These are phyloP conservation scores for Zaprionus camerounensis DNA, from an alignment of 1,140 invertebrate species.

Conservation along the genomic window DNA sequence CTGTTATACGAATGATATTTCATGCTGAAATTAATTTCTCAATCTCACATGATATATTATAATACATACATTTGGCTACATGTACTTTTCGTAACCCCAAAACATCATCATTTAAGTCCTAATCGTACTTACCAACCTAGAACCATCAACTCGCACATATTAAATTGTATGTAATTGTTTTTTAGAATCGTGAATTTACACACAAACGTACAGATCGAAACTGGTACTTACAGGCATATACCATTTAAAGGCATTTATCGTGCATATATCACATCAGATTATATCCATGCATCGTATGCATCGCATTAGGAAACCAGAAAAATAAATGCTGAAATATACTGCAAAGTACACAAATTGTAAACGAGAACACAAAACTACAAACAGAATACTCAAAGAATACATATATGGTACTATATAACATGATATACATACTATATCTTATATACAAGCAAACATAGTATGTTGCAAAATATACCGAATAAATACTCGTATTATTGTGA, in stretches of 20 bases:
- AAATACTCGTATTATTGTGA: constrained; percentile 77
- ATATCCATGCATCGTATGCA: constrained; percentile 36
- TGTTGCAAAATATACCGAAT: constrained; percentile 70
- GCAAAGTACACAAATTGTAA: constrained; percentile 43
- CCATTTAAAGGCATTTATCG: constrained; percentile 42
- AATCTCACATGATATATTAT: constrained; percentile 5
- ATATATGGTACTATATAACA: constrained; percentile 34
- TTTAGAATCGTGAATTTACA: constrained; percentile 51
- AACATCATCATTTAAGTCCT: constrained; percentile 68
- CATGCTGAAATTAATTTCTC: background rate
- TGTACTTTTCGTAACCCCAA: constrained; percentile 55
- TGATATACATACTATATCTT: constrained; percentile 41
- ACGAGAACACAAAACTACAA: constrained; percentile 31
- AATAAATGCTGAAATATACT: constrained; percentile 56
- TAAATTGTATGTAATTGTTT: constrained; percentile 42
- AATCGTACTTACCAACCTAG: constrained; percentile 13
- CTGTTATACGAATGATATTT: constrained; percentile 1
- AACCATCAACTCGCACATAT: constrained; percentile 64
- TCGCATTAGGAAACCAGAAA: constrained; percentile 47
- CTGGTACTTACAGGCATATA: constrained; percentile 40
- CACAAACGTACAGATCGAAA: constrained; percentile 51
- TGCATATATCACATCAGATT: constrained; percentile 58
- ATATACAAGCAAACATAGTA: constrained; percentile 44
- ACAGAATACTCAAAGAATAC: constrained; percentile 54
- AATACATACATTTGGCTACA: constrained; percentile 51